Percentiles rank a stretch among this genome's conserved stretches.
Evolutionary conservation across 2,888 invertebrate genomes (phyloP).

Genomic region (Melanophora roralis): DNA sequence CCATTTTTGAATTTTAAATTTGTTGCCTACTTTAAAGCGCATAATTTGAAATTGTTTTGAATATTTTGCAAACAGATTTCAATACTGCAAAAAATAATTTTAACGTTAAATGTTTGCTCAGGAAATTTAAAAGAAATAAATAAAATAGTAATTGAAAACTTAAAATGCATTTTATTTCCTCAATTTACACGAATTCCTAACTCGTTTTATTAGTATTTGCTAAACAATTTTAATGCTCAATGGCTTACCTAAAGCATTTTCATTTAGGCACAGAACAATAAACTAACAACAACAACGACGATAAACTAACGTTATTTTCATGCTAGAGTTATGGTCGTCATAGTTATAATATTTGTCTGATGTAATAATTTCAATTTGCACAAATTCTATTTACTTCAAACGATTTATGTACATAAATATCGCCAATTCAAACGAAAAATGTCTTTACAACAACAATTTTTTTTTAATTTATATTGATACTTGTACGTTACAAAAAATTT

Average conservation of each 20-base stretch:
- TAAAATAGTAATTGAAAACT: slow-evolving; percentile 9
- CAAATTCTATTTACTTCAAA: slow-evolving; percentile 48
- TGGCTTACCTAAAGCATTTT: slow-evolving; percentile 25
- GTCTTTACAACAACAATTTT: too few species aligned
- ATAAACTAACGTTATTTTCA: not conserved
- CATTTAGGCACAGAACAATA: not conserved
- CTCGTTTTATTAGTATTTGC: slow-evolving; percentile 48
- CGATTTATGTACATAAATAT: not conserved
- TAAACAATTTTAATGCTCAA: slow-evolving; percentile 38
- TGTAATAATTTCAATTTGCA: slow-evolving; percentile 50
- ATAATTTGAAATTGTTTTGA: not conserved
- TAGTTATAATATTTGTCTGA: slow-evolving; percentile 38
- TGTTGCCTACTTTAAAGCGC: not conserved
- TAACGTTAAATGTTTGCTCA: not conserved
- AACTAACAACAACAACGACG: slow-evolving; percentile 3
- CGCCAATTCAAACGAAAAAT: too few species aligned
- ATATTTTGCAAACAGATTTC: not conserved
- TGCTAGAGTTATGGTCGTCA: not conserved
- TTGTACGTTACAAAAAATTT: too few species aligned
- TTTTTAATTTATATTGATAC: too few species aligned
- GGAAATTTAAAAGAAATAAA: not conserved
- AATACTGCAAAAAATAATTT: slow-evolving; percentile 7
- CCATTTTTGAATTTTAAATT: not conserved
- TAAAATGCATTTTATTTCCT: slow-evolving; percentile 29
- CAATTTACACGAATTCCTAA: slow-evolving; percentile 39